These are phyloP conservation scores for Hippocampus kuda DNA, from an alignment of 2,797 vertebrate species.

Conservation along the genomic window DNA sequence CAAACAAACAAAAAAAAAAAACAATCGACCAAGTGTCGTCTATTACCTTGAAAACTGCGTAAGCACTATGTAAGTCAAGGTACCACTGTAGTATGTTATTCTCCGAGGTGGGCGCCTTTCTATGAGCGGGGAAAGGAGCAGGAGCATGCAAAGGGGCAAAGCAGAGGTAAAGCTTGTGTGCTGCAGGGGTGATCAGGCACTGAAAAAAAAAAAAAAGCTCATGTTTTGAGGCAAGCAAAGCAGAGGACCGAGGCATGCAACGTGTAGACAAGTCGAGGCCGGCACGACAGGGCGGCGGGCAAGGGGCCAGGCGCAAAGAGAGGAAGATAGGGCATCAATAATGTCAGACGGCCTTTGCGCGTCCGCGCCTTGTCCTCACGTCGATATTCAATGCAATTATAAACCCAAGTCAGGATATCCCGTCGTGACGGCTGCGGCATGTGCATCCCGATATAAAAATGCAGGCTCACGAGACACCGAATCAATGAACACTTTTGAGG, in stretches of 20 bases:
- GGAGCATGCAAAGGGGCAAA: slow-evolving; percentile 42
- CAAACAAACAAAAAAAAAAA: no score
- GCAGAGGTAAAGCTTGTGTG: not conserved
- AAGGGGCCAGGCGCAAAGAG: slow-evolving; percentile 8
- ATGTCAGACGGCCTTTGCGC: slow-evolving; percentile 7
- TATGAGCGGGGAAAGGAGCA: slow-evolving; percentile 29
- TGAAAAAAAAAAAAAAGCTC: not conserved
- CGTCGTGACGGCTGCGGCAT: not conserved
- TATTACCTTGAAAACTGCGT: not conserved
- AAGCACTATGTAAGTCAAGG: not conserved
- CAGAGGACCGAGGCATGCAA: slow-evolving; percentile 19
- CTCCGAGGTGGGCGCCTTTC: slow-evolving; percentile 16
- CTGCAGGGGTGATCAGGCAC: not conserved
- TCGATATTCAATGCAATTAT: not conserved
- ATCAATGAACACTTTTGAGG: not conserved
- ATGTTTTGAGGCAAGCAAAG: slow-evolving; percentile 3
- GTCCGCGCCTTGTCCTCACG: not conserved
- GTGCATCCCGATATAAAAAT: not conserved
- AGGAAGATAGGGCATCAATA: slow-evolving; percentile 14
- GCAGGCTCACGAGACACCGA: not conserved
- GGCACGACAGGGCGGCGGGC: not conserved
- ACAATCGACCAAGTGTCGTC: not conserved
- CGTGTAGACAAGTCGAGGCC: slow-evolving; percentile 3
- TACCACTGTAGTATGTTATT: slow-evolving; percentile 17
- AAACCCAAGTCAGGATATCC: not conserved